Evolutionary conservation across 2,797 vertebrate species (phyloP).

Genomic region (Dryobates pubescens): DNA sequence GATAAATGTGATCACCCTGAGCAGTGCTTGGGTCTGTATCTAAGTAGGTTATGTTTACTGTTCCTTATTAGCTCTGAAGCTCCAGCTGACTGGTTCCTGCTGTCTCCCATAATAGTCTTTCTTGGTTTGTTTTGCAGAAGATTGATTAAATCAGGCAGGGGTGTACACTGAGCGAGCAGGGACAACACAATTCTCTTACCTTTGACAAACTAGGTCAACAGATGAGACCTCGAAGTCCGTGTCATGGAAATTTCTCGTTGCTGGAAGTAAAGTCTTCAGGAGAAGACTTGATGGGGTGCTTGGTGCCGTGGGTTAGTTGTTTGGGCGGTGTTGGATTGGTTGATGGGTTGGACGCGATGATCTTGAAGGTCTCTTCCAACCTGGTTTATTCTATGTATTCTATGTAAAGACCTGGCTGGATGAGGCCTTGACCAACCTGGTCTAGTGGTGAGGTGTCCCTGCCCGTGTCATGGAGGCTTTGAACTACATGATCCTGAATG

Average conservation of each 20-base stretch:
- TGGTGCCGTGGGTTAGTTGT: no score
- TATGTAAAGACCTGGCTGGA: no score
- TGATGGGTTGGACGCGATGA: no score
- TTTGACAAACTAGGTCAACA: slow-evolving; percentile 15
- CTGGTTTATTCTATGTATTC: no score
- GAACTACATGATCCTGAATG: no score
- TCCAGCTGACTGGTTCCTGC: slow-evolving; percentile 62
- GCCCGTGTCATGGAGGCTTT: no score
- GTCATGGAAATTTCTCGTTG: not conserved
- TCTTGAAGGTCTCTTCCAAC: no score
- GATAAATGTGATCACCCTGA: not conserved
- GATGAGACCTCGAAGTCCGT: not conserved
- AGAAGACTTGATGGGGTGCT: no score
- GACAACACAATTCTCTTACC: not conserved
- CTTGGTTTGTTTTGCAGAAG: not conserved
- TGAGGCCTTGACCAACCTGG: no score
- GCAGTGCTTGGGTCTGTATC: not conserved
- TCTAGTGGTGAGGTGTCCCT: no score
- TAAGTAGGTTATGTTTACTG: slow-evolving; percentile 74
- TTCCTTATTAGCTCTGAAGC: slow-evolving; percentile 1
- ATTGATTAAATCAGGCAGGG: slow-evolving; percentile 42
- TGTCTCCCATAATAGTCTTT: slow-evolving; percentile 22
- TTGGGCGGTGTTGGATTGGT: no score
- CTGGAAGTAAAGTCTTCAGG: no score
- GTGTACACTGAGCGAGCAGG: not conserved